phyloP scores from a whole-genome alignment of 2,113 vertebrate species.

The Seriola quinqueradiata region DNA sequence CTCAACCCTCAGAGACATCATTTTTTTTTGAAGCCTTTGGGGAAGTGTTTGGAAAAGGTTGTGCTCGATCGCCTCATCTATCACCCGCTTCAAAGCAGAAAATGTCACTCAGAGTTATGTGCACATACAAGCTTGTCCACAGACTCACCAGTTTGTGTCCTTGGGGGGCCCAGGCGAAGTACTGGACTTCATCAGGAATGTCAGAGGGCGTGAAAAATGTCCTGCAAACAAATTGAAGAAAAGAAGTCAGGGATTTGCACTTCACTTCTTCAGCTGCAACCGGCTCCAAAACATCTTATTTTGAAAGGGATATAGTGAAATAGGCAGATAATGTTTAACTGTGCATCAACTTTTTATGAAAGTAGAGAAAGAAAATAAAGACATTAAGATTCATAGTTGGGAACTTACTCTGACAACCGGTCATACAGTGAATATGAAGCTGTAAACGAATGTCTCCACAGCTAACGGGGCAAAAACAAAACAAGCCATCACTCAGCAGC shows the following conservation, averaged over 20 bases:
- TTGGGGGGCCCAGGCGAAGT: conserved; percentile 91
- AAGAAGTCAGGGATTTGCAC: not conserved
- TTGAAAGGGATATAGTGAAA: too few relatives aligned
- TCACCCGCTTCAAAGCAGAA: conserved; percentile 21
- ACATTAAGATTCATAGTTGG: not conserved
- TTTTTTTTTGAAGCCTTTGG: not conserved
- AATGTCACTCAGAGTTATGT: not conserved
- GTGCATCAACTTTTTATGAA: not conserved
- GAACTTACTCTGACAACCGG: conserved; percentile 82
- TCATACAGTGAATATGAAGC: conserved; percentile 92
- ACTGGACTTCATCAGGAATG: conserved; percentile 90
- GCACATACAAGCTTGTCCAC: not conserved
- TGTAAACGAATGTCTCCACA: conserved; percentile 94
- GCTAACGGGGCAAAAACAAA: conserved; percentile 78
- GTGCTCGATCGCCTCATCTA: not conserved
- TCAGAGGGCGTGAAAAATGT: conserved; percentile 82
- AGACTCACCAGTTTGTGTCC: conserved; percentile 94
- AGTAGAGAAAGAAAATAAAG: too few relatives aligned
- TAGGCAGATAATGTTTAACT: too few relatives aligned
- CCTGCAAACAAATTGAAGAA: conserved; percentile 75
- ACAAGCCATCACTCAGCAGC: not conserved
- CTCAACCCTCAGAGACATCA: not conserved
- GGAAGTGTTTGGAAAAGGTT: conserved; percentile 37
- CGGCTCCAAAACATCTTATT: not conserved
- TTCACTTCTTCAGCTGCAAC: not conserved